Percentiles rank a stretch among this genome's conserved stretches.
Conservation (phyloP, 1,140 invertebrate genomes). For the Ruditapes philippinarum region DNA sequence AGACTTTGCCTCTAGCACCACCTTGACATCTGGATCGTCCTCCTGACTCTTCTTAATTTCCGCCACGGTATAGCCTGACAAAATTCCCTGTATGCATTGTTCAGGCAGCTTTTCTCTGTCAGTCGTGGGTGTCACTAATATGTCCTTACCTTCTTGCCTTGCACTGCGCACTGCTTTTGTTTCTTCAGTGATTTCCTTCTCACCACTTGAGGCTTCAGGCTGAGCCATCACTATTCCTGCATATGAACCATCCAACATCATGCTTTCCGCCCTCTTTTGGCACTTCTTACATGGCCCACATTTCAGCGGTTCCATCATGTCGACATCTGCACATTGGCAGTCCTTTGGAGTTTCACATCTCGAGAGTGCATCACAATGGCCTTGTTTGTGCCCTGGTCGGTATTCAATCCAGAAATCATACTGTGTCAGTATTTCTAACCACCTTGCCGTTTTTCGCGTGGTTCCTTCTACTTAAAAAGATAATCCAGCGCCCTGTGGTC, state of each 20-base stretch:
- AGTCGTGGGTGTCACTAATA: background rate
- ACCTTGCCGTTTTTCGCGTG: constrained; percentile 71
- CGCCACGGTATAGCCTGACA: background rate
- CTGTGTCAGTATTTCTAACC: no score
- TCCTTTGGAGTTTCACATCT: constrained; percentile 32
- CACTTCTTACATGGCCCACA: background rate
- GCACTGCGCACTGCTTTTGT: no score
- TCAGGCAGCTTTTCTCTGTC: background rate
- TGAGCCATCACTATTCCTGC: background rate
- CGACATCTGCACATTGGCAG: constrained; percentile 37
- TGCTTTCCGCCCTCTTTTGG: background rate
- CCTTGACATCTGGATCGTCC: background rate
- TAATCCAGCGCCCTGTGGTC: constrained; percentile 71
- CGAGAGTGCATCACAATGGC: constrained; percentile 66
- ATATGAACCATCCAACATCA: background rate
- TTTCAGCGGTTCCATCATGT: background rate
- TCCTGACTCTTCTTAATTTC: background rate
- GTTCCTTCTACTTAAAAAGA: constrained; percentile 58
- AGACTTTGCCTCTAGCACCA: background rate
- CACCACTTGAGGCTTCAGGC: no score
- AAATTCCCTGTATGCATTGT: background rate
- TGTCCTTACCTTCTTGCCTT: background rate
- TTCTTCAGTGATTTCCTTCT: no score
- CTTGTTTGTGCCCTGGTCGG: constrained; percentile 59
- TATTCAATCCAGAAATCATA: constrained; percentile 75